Evolutionary conservation across 1,140 invertebrate genomes (phyloP).

Genomic region (Argopecten irradians): DNA sequence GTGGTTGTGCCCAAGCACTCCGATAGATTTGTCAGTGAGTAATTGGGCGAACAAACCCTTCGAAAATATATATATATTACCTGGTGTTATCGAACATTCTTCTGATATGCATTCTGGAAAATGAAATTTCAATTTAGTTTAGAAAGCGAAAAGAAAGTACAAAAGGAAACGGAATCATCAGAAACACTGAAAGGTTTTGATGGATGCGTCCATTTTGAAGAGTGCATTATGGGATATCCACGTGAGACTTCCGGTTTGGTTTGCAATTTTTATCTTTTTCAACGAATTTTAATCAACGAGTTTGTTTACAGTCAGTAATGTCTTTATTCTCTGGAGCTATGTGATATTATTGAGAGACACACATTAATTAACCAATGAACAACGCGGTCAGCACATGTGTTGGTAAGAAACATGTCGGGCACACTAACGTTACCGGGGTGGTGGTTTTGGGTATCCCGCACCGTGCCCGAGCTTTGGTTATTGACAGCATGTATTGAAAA

Average conservation of each 20-base stretch:
- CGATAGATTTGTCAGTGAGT: no score
- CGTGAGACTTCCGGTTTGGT: not conserved
- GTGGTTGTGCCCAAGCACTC: no score
- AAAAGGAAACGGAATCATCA: not conserved
- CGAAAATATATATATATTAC: no score
- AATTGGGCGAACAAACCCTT: no score
- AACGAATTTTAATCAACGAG: not conserved
- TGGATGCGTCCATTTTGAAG: conserved; percentile 11
- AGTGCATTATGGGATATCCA: not conserved
- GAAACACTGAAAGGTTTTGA: not conserved
- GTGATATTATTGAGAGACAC: not conserved
- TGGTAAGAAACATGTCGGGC: no score
- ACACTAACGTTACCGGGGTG: no score
- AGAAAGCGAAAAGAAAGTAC: not conserved
- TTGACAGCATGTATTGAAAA: no score
- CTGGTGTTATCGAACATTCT: not conserved
- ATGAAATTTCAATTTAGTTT: not conserved
- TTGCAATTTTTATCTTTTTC: not conserved
- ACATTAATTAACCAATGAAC: not conserved
- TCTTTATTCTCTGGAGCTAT: not conserved
- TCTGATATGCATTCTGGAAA: not conserved
- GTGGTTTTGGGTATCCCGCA: no score
- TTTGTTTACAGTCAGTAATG: not conserved
- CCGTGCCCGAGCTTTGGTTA: no score
- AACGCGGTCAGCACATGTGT: not conserved